Evolutionary conservation across 2,888 invertebrate species (phyloP), one percentile per base, ranked within the genome.

Genomic region (Rhopalosiphum nymphaeae): DNA sequence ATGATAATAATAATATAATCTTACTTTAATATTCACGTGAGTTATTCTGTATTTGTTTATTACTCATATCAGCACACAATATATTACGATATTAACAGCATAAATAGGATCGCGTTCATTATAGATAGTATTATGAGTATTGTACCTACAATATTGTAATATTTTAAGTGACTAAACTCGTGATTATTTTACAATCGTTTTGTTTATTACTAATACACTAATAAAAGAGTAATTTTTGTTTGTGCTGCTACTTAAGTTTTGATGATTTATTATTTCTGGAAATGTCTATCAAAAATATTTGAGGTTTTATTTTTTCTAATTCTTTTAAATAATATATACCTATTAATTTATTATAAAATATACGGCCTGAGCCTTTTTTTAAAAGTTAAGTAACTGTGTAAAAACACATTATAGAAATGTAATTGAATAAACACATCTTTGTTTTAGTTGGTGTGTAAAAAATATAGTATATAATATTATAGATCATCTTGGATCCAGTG

Each of bases 131-230:
- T 42, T 16, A 29, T n/a, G 3, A 86, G n/a, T 46, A 53, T 53
- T 36, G 53, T 36, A 53, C 36, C 26, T 36, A 67, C 10, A n/a
- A n/a, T 67, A 67, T 67, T 49, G 16, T 49, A 29, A 42, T 11
- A 88, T 57, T n/a, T 53, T 36, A 49, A 91, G 46, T 53, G 49
- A 84, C 78, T 78, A 49, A 78, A 42, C 49, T 84, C 5, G 26
- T 29, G 26, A 84, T 42, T 53, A 36, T 49, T 91, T 78, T 91
- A 78, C 67, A 36, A 91, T 78, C 67, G 53, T 84, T 91, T 84
- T 84, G 84, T 84, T 29, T 86, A 29, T 86, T 86, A 46, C 36
- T 2, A 5, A 21, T 21, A 21, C 36, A 36, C 78, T 78, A 36
- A 78, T 42, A 36, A 78, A 78, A 87, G 21, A 13, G 13, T 36